Conservation (phyloP, 2,797 vertebrate genomes). For the Potorous gilbertii region DNA sequence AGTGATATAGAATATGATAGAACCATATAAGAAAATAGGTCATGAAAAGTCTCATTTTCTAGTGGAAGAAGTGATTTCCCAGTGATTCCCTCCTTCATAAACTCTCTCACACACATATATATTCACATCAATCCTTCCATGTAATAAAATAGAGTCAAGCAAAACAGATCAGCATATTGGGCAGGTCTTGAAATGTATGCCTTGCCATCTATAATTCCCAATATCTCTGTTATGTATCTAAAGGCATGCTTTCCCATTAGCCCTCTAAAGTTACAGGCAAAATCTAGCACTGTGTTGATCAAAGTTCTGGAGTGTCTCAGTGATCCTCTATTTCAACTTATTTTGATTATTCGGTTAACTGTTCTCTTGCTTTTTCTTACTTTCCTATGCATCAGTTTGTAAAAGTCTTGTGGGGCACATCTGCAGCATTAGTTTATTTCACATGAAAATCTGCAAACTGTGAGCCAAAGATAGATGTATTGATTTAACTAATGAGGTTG, state of each 20-base stretch:
- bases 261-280: neutral
- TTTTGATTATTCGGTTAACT: neutral
- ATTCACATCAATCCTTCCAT: neutral
- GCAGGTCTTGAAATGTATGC: neutral
- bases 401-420: neutral
- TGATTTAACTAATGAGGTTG: constrained; percentile 11
- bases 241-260: neutral
- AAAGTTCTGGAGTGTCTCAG: neutral
- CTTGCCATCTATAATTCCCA: neutral
- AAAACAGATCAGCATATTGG: neutral
- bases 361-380: neutral
- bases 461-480: constrained; percentile 2
- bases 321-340: neutral
- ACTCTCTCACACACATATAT: neutral
- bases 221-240: neutral
- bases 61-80: neutral
- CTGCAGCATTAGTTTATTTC: neutral
- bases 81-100: neutral
- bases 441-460: neutral
- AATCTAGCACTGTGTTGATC: neutral
- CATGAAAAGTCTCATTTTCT: neutral
- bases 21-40: neutral
- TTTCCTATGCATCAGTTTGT: neutral
- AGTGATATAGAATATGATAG: neutral
- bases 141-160: neutral